A percentile compares a stretch with the other conserved stretches of the same genome.
Conservation (phyloP, 2,888 invertebrate species). For the Bombyx huttoni region DNA sequence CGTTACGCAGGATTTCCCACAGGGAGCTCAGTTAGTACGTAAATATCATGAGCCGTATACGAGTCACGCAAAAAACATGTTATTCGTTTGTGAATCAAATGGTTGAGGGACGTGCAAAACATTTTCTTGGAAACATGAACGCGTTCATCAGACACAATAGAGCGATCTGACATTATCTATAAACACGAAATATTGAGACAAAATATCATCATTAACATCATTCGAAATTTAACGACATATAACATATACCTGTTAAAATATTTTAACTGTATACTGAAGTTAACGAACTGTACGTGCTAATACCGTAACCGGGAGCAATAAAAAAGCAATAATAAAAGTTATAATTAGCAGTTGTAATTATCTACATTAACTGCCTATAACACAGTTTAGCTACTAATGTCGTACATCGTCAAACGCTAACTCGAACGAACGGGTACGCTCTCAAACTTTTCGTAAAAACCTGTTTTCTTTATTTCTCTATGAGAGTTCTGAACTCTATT, state of each 20-base stretch:
- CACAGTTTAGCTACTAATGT: too few species aligned
- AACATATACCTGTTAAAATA: too few species aligned
- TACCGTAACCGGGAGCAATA: too few species aligned
- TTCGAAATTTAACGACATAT: too few species aligned
- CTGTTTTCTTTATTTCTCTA: background rate
- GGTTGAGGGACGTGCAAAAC: background rate
- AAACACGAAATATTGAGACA: background rate
- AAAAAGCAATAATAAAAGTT: too few species aligned
- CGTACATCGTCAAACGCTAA: too few species aligned
- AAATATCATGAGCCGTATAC: conserved; percentile 2
- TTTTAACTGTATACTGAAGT: too few species aligned
- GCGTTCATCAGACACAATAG: too few species aligned
- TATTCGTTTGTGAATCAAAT: background rate
- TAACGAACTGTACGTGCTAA: too few species aligned
- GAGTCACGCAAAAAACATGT: conserved; percentile 2
- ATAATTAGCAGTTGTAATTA: too few species aligned
- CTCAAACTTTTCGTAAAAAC: background rate
- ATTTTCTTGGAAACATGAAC: background rate
- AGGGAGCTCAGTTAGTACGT: background rate
- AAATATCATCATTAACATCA: too few species aligned
- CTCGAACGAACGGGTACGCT: background rate
- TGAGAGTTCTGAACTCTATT: background rate
- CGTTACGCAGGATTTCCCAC: conserved; percentile 8
- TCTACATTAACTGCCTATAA: too few species aligned
- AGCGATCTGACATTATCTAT: background rate